Base-by-base conservation (phyloP, 2,797 vertebrate species). In the Artibeus jamaicensis region DNA sequence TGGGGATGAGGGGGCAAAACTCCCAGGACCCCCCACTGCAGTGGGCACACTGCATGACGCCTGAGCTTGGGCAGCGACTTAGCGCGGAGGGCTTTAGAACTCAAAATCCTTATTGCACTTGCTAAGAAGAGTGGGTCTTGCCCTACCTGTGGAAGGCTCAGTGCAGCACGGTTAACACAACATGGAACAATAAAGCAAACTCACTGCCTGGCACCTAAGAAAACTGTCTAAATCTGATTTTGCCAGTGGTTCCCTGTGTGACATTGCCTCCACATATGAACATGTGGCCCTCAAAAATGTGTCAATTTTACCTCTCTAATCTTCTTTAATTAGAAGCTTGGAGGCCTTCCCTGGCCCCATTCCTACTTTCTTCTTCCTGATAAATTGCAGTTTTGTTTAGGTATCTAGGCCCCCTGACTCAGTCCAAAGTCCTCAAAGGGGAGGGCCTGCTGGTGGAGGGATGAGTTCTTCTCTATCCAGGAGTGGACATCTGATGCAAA, bases 221-320 rank as follows among this genome's bases (percentile, higher is more conserved):
- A 76, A 84, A 83, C 44, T 16, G n/a, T 48, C 22, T 68, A 59
- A 29, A 62, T 88, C 32, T 68, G 77, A 93, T 50, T 85, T 70
- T n/a, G 4, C 19, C 67, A 68, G 22, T 9, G 67, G 12, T 15
- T 85, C 42, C 18, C 14, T 46, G 37, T 44, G 16, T n/a, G 46
- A 53, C 21, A 9, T 12, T 57, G 3, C 4, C 42, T 4, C 32
- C 5, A 21, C 26, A 10, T 11, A 65, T 37, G 22, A 78, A 84
- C 88, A 86, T 57, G 22, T 2, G 15, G 55, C 39, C 26, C 68
- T 83, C 9, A 24, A 57, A 77, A 39, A 70, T 65, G 11, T 67
- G 29, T 71, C 48, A 76, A 55, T 44, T 88, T 93, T n/a, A 37
- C 21, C 1, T 14, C 50, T 59, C 7, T 81, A 21, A 39, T 83